Evolutionary conservation across 2,113 vertebrate genomes (phyloP).

Genomic region (Amphiprion ocellaris): DNA sequence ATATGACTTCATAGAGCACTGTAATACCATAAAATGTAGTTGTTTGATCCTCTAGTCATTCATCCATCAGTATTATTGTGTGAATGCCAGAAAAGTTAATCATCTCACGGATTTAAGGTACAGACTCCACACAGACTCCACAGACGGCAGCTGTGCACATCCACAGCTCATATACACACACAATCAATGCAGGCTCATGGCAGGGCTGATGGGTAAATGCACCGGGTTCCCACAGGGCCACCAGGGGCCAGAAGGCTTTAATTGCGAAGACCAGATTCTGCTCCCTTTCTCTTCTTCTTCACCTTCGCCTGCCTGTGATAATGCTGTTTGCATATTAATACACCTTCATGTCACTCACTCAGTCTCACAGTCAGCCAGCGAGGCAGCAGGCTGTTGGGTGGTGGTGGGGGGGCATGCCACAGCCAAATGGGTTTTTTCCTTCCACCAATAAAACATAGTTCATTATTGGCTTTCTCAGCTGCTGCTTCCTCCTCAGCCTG

Average conservation of each 20-base stretch:
- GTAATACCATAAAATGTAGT: conserved; percentile 7
- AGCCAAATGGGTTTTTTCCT: conserved; percentile 67
- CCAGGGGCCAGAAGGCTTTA: conserved; percentile 89
- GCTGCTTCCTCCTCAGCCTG: conserved; percentile 39
- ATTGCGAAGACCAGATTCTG: conserved; percentile 93
- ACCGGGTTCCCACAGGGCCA: conserved; percentile 89
- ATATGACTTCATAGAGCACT: conserved; percentile 5
- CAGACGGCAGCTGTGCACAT: conserved; percentile 3
- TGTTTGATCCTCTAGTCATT: conserved; percentile 21
- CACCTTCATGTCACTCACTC: conserved; percentile 88
- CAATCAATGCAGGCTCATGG: conserved; percentile 95
- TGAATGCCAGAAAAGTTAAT: conserved; percentile 30
- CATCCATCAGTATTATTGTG: conserved; percentile 6
- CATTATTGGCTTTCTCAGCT: conserved; percentile 62
- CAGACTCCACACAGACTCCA: conserved; percentile 20
- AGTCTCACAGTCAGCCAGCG: conserved; percentile 62
- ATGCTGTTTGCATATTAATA: conserved; percentile 95
- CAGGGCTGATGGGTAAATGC: conserved; percentile 91
- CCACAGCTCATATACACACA: conserved; percentile 66
- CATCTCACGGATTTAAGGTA: conserved; percentile 10
- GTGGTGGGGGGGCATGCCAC: conserved; percentile 6
- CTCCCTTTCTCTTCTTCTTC: conserved; percentile 72
- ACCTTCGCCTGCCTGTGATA: conserved; percentile 88
- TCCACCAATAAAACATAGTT: conserved; percentile 56
- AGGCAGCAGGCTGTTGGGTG: conserved; percentile 43